Evolutionary conservation across 2,797 vertebrate species (phyloP).

Genomic region (Crypturellus tataupa): DNA sequence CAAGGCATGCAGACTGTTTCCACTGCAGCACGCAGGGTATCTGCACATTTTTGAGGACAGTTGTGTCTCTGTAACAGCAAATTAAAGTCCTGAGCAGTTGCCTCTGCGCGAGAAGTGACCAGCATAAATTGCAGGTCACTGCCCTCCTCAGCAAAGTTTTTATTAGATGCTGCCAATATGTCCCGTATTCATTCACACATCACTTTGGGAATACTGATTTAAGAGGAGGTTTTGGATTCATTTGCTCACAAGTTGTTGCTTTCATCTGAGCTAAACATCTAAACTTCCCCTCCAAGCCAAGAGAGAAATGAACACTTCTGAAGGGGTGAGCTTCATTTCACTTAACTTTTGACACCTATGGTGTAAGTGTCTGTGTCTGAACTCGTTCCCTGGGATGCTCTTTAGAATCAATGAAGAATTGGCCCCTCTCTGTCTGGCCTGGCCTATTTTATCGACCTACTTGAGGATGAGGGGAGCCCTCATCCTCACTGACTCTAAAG

Average conservation of each 20-base stretch:
- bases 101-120: background rate
- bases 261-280: background rate
- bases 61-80: background rate
- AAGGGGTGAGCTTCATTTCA: background rate
- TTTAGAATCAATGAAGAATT: conserved; percentile 5
- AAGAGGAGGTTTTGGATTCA: background rate
- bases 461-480: background rate
- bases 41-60: background rate
- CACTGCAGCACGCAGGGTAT: background rate
- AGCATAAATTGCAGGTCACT: background rate
- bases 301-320: background rate
- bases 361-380: conserved; percentile 29
- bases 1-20: background rate
- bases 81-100: background rate
- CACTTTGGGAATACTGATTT: background rate
- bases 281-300: background rate
- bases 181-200: background rate
- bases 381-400: background rate
- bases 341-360: conserved; percentile 25
- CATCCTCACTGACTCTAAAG: background rate
- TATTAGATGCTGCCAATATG: background rate
- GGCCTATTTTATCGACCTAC: background rate
- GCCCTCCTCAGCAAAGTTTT: background rate
- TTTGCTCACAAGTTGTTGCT: background rate
- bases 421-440: background rate